Conservation (phyloP, 1,140 invertebrate species). For the Euwallacea fornicatus region DNA sequence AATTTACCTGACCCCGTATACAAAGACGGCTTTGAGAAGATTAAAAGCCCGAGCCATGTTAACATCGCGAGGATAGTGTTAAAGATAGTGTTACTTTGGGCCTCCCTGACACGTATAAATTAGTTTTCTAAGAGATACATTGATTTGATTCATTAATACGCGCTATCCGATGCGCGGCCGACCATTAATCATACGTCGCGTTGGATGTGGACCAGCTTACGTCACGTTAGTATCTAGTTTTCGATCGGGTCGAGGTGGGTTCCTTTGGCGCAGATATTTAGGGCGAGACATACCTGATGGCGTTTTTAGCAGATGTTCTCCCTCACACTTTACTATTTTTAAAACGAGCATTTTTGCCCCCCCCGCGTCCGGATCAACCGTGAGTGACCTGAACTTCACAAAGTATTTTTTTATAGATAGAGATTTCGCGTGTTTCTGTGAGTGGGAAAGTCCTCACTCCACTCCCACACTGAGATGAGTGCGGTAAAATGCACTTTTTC, state of each 20-base stretch:
- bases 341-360: no score
- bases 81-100: conserved; percentile 36
- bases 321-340: no score
- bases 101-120: conserved; percentile 39
- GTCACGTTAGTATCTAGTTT: not conserved
- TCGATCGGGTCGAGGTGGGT: not conserved
- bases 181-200: conserved; percentile 18
- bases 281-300: no score
- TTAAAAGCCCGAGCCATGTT: conserved; percentile 36
- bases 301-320: no score
- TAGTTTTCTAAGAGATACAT: conserved; percentile 37
- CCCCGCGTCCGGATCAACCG: no score
- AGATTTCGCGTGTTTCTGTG: no score
- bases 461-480: no score
- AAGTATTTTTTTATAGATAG: no score
- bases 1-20: not conserved
- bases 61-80: conserved; percentile 36
- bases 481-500: no score
- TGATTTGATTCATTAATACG: conserved; percentile 40
- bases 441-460: no score
- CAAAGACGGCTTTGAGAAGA: conserved; percentile 18
- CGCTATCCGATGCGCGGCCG: conserved; percentile 22
- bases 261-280: not conserved
- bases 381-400: no score
- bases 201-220: not conserved